Evolutionary conservation across 2,797 vertebrate species (phyloP).

Genomic region (Tauraco hartlaubi): DNA sequence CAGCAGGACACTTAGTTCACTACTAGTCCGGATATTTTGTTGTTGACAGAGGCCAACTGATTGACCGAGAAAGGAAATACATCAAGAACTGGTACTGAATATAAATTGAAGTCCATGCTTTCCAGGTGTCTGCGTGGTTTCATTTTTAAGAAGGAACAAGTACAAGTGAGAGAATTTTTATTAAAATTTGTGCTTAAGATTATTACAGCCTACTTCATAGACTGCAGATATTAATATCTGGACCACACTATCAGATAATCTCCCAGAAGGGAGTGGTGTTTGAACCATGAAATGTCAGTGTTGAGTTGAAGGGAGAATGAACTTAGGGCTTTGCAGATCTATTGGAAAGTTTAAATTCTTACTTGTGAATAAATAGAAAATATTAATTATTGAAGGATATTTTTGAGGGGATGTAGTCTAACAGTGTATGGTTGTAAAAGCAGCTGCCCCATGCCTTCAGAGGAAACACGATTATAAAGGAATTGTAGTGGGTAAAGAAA

Average conservation of each 20-base stretch:
- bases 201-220: slow-evolving; percentile 21
- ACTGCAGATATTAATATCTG: slow-evolving; percentile 38
- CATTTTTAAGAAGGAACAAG: slow-evolving; percentile 1
- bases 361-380: slow-evolving; percentile 53
- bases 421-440: not conserved
- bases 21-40: not conserved
- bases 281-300: slow-evolving; percentile 58
- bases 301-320: slow-evolving; percentile 1
- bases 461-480: slow-evolving; percentile 38
- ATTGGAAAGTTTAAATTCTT: slow-evolving; percentile 56
- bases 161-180: slow-evolving; percentile 11
- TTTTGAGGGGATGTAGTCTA: not conserved
- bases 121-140: not conserved
- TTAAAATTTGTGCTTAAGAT: slow-evolving; percentile 51
- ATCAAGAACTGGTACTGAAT: not conserved
- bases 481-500: slow-evolving; percentile 45
- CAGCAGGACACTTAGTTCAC: not conserved
- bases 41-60: not conserved
- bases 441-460: slow-evolving; percentile 12
- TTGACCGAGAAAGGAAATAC: not conserved
- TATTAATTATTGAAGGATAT: slow-evolving; percentile 54
- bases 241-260: slow-evolving; percentile 8
- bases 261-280: slow-evolving; percentile 39
- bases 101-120: not conserved
- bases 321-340: slow-evolving; percentile 28